Evolutionary conservation across 2,797 vertebrate genomes (phyloP).

Genomic region (Pristis pectinata): DNA sequence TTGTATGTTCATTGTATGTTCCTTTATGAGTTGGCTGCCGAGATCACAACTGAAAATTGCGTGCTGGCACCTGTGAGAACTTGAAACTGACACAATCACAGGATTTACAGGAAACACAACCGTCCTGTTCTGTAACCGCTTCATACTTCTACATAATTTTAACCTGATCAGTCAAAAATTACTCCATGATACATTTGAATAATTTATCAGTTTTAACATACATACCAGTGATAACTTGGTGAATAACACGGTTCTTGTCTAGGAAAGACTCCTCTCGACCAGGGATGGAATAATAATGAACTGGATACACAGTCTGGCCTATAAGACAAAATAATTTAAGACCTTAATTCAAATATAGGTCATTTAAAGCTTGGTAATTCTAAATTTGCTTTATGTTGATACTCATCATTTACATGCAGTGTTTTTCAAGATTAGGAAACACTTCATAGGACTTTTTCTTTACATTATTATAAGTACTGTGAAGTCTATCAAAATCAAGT

Average conservation of each 20-base stretch:
- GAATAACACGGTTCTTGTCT: background rate
- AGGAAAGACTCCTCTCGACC: fast-evolving
- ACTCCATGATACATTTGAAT: background rate
- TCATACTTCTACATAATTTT: background rate
- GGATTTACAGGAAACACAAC: too few relatives aligned
- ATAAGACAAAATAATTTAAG: background rate
- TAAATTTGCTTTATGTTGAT: background rate
- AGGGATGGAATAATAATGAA: fast-evolving
- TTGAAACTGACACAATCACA: too few relatives aligned
- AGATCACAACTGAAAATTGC: too few relatives aligned
- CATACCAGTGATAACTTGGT: background rate
- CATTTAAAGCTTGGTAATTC: background rate
- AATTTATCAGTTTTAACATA: background rate
- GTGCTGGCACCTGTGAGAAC: too few relatives aligned
- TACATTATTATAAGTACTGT: too few relatives aligned
- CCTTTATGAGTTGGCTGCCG: too few relatives aligned
- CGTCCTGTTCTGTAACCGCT: too few relatives aligned
- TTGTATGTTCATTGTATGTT: too few relatives aligned
- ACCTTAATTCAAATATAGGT: background rate
- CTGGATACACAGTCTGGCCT: slow-evolving; percentile 6
- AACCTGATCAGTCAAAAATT: background rate
- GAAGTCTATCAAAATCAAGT: background rate
- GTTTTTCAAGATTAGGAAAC: too few relatives aligned
- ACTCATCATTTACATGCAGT: background rate
- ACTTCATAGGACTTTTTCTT: too few relatives aligned